A percentile compares a stretch with the other conserved stretches of the same genome.
Conservation (phyloP, 1,140 invertebrate genomes). For the Drosophila prosaltans region DNA sequence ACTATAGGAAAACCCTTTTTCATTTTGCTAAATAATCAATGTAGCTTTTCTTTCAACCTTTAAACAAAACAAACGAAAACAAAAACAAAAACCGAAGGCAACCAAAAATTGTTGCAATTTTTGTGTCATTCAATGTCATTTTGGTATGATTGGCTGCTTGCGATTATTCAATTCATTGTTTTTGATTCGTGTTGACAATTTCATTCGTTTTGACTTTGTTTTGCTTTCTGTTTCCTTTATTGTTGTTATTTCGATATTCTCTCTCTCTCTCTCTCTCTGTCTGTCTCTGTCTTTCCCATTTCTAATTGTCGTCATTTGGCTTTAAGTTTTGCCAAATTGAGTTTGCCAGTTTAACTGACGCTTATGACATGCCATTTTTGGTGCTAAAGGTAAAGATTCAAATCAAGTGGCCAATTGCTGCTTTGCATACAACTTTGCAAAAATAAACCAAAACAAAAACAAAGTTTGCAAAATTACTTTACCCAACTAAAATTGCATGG, state of each 20-base stretch:
- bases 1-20: background rate
- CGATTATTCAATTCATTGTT: constrained; percentile 46
- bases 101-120: constrained; percentile 46
- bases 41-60: background rate
- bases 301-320: constrained; percentile 55
- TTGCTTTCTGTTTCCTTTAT: constrained; percentile 5
- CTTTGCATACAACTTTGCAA: constrained; percentile 9
- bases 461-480: background rate
- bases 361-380: constrained; percentile 49
- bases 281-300: background rate
- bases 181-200: constrained; percentile 45
- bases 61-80: background rate
- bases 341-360: constrained; percentile 17
- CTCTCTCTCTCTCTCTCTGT: background rate
- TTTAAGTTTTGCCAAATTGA: constrained; percentile 41
- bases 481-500: background rate
- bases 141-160: constrained; percentile 20
- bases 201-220: constrained; percentile 20
- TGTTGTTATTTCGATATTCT: background rate
- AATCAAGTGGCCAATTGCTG: constrained; percentile 2
- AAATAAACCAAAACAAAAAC: background rate
- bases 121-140: constrained; percentile 33
- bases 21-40: background rate
- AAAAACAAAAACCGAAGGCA: constrained; percentile 8
- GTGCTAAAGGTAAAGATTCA: constrained; percentile 5